These are phyloP conservation scores for Falco naumanni DNA, from an alignment of 2,797 vertebrate species.

Conservation along the genomic window DNA sequence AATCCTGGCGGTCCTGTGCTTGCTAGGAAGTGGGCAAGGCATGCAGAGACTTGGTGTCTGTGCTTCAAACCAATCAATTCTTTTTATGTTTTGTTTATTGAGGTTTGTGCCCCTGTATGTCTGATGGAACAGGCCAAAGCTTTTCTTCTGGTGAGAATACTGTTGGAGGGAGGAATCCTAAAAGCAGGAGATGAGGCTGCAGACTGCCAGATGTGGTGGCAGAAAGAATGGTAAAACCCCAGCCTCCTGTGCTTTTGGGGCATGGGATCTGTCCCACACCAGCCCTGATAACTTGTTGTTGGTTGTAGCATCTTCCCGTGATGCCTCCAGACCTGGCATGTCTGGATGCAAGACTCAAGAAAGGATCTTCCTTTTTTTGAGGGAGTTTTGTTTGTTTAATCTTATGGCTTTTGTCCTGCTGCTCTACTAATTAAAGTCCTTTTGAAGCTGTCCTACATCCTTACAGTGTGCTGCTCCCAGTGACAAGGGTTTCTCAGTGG, in stretches of 20 bases:
- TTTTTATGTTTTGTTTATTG: neutral
- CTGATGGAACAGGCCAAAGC: neutral
- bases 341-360: neutral
- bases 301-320: neutral
- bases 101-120: neutral
- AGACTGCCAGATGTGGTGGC: neutral
- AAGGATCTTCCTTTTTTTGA: neutral
- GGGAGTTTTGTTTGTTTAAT: neutral
- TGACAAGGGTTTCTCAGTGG: neutral
- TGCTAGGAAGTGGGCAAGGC: neutral
- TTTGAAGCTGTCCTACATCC: neutral
- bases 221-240: neutral
- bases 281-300: neutral
- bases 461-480: neutral
- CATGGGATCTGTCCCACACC: neutral
- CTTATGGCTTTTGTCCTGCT: neutral
- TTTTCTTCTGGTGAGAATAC: neutral
- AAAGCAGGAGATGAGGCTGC: neutral
- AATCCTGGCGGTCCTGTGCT: accelerated
- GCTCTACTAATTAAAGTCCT: neutral
- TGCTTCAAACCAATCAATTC: neutral
- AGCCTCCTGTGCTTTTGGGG: neutral
- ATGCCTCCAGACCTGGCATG: too few species aligned
- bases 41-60: neutral
- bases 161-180: neutral